Base-by-base conservation (phyloP, 1,140 invertebrate species). In the Bactericera cockerelli region DNA sequence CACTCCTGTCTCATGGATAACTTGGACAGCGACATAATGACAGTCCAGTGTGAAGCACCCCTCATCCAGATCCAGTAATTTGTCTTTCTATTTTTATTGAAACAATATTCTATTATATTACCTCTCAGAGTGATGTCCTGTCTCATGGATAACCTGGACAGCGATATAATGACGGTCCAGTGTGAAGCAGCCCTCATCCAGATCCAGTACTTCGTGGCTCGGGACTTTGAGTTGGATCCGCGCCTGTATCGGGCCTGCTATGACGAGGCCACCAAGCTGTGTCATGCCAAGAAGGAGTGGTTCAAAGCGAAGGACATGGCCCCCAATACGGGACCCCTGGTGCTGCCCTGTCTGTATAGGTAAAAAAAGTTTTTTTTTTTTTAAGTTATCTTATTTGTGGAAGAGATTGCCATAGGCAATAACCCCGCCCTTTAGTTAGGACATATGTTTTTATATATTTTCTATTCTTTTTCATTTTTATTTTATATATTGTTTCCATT, bases 11-110 rank as follows among this genome's bases (percentile, higher is more conserved):
- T 98, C 11, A 89, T 97, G 84, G 87, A 94, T 64, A 85, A 93
- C 70, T 74, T 97, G 31, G 89, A 88, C 33, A 84, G 84, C 0
- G 78, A 81, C 38, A 72, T 80, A 55, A 98, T 98, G 93, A 85
- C 80, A 1, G 80, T 81, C 58, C 81, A 86, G 16, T 99, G 96
- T 75, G 89, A 95, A 75, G 80, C 86, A 57, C 85, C 89, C 22
- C 74, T 99, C 26, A 75, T 97, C 19, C 91, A 98, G 75, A 94
- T 98, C 67, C 93, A 98, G 67, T 98, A 95, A 71, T 99, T 99
- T n/a, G n/a, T n/a, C n/a, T n/a, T n/a, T n/a, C n/a, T n/a, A n/a
- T n/a, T n/a, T n/a, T n/a, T n/a, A n/a, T n/a, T n/a, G n/a, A n/a
- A n/a, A n/a, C n/a, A n/a, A n/a, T n/a, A n/a, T n/a, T n/a, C n/a